Base-by-base conservation (phyloP, 2,113 vertebrate species). In the Pelusios castaneus region DNA sequence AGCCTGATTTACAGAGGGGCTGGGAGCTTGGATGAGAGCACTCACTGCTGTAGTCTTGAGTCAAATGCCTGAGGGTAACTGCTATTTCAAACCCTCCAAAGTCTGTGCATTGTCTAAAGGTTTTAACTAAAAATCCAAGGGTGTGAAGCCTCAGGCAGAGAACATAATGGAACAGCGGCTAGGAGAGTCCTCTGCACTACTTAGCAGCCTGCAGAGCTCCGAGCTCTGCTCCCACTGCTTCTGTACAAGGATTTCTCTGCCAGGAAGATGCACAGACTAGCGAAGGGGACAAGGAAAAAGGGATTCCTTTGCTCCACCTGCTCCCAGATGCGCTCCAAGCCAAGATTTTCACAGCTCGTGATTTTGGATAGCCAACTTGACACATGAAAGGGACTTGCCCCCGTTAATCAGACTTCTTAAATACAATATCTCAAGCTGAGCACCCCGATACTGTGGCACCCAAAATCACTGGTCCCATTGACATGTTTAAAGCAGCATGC, bases 41-140 rank as follows among this genome's bases (percentile, higher is more conserved):
- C 82, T 96, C 94, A 95, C 17, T 90, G 80, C 93, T 94, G 80
- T 96, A 92, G 96, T 97, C 95, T 95, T 79, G 82, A 91, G 91
- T 88, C 89, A 95, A 95, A 91, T 84, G 95, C 95, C 96, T 96
- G 89, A 85, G 96, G 94, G 94, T 82, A 75, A 89, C 86, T 87
- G 87, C 93, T 95, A 96, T 95, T 96, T 94, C 95, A 95, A 96
- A 95, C 86, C 87, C 93, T 93, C 90, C 92, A 95, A 97, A 94
- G 95, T 83, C 83, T 63, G 5, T 55, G 80, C 91, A 95, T 94
- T 96, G 96, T 97, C 97, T 95, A 93, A 96, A 96, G 95, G 94
- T 87, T 96, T 96, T 96, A 95, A 94, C 86, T 94, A 91, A 93
- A 95, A 95, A 93, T 92, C 91, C 70, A 93, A 93, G 76, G 94